Percentiles rank a stretch among this genome's conserved stretches.
Evolutionary conservation across 2,888 invertebrate species (phyloP).

Genomic region (Hipparchia semele): DNA sequence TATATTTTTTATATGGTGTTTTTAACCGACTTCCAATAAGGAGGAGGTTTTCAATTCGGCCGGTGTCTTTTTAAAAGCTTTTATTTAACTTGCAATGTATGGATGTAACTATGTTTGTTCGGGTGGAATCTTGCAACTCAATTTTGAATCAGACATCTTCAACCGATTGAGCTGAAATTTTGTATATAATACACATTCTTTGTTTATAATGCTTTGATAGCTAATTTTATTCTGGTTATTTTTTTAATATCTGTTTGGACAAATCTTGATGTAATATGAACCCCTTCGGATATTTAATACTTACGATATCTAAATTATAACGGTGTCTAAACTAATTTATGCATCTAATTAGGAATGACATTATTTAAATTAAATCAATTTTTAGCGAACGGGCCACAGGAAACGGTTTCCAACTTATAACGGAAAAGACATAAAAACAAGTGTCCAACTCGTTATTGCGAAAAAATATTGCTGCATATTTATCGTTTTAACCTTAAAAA

Average conservation of each 20-base stretch:
- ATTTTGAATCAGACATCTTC: no score
- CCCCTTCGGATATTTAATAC: constrained; percentile 1
- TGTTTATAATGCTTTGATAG: no score
- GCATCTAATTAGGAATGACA: constrained; percentile 12
- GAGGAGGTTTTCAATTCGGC: no score
- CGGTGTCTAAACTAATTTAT: neutral
- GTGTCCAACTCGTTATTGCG: constrained; percentile 19
- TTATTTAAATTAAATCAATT: constrained; percentile 17
- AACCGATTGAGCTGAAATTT: no score
- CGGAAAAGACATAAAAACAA: constrained; percentile 24
- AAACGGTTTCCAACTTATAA: constrained; percentile 23
- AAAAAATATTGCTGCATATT: constrained; percentile 15
- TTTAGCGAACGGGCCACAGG: constrained; percentile 24
- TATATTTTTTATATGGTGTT: no score
- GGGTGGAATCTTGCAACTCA: no score
- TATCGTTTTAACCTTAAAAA: constrained; percentile 21
- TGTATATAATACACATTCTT: no score
- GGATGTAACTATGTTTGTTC: no score
- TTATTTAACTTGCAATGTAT: no score
- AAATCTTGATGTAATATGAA: neutral
- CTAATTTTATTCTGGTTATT: no score
- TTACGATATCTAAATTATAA: neutral
- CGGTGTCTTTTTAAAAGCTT: no score
- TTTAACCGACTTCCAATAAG: no score
- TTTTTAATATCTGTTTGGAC: neutral